Percentiles rank a stretch among this genome's conserved stretches.
These are phyloP conservation scores for Psophia crepitans DNA, from an alignment of 2,113 vertebrate genomes.

Conservation along the genomic window DNA sequence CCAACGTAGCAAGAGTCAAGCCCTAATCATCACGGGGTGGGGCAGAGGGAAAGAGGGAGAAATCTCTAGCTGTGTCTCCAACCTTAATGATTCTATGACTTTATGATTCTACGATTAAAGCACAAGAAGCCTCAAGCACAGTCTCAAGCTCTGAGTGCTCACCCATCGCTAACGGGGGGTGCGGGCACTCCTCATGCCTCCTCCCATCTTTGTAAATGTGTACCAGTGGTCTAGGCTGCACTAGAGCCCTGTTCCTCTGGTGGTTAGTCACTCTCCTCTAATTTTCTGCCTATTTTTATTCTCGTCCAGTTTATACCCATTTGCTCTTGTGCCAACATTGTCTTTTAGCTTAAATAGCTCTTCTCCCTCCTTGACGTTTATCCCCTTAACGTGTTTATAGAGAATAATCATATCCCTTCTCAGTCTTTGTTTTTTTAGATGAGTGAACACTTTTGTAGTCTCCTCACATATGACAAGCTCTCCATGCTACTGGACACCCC, in stretches of 20 bases:
- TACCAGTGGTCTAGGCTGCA: not conserved
- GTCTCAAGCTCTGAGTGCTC: not conserved
- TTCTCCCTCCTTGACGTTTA: not conserved
- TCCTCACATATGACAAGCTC: not conserved
- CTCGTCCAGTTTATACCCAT: not conserved
- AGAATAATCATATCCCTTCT: not conserved
- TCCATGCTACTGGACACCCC: not conserved
- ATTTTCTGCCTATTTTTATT: not conserved
- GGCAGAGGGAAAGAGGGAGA: not conserved
- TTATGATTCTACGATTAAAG: no score
- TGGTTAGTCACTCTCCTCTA: not conserved
- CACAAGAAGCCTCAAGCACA: not conserved
- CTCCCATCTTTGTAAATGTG: not conserved
- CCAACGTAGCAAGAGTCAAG: not conserved
- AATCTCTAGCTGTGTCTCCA: not conserved
- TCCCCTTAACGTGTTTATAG: not conserved
- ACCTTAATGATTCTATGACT: no score
- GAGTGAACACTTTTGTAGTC: not conserved
- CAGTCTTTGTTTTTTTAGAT: constrained; percentile 17
- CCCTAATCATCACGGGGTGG: not conserved
- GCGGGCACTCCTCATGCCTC: not conserved
- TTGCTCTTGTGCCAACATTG: not conserved
- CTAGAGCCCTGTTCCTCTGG: not conserved
- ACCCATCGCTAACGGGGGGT: not conserved
- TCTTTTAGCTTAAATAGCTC: not conserved